Evolutionary conservation across 2,797 vertebrate genomes (phyloP), one percentile per base, ranked within the genome.

Genomic region (Aselliscus stoliczkanus): DNA sequence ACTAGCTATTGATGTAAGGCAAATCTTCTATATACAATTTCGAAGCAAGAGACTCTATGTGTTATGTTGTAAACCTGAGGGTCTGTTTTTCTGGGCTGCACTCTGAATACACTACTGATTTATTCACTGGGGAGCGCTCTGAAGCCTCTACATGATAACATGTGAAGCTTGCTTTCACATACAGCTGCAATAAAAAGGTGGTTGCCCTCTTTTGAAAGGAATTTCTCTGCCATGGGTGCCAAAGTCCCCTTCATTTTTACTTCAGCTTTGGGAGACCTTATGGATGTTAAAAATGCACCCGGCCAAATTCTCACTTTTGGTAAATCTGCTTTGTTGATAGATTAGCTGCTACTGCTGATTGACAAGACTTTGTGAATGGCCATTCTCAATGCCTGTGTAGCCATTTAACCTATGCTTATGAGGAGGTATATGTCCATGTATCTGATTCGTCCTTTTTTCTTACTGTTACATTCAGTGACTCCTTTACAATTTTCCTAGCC

Each of bases 21-120:
- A 64, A 69, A 31, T 21, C 23, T 72, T 90, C 69, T 47, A 52
- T 83, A 39, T 95, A 29, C 7, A 0, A 0, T 85, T 93, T 97
- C 79, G 29, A 84, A 88, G 54, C 52, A 65, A 90, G 84, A 92
- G 95, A 77, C 90, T 97, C 50, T 96, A 31, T 92, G 7, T 75
- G 52, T 93, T 95, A 82, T 81, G 77, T 44, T 62, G 73, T 85
- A 65, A 73, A 88, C 58, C 37, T 69, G 79, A 97, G 80, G 87
- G 80, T 73, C 75, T 52, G 5, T 72, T 94, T 88, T 93, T 93
- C 73, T 88, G 72, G 90, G 73, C 88, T 95, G 95, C 81, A 64
- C 88, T 81, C 44, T 96, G 92, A 93, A 93, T 69, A 92, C 2
- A 10, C 42, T 91, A 27, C 70, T 86, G 54, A 13, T 8, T 0